phyloP scores from a whole-genome alignment of 2,888 invertebrate species.

The Trachelus troglodyta region DNA sequence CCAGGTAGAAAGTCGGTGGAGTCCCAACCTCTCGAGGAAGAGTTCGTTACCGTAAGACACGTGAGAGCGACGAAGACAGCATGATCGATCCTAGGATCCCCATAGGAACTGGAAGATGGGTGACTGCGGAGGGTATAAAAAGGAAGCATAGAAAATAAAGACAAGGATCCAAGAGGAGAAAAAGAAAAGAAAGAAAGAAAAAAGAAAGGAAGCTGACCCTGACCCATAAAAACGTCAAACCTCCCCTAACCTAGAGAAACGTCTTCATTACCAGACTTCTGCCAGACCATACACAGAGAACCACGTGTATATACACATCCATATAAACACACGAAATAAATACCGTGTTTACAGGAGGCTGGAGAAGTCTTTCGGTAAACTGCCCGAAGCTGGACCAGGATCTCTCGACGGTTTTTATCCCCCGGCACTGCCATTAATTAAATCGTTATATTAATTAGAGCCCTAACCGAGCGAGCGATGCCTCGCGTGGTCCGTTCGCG shows the following conservation, averaged over 20 bases:
- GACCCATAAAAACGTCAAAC: constrained; percentile 66
- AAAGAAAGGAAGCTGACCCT: constrained; percentile 51
- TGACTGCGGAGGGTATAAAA: constrained; percentile 16
- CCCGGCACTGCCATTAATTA: not conserved
- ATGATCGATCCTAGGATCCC: constrained; percentile 12
- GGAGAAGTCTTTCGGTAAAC: constrained; percentile 22
- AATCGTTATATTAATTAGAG: no score
- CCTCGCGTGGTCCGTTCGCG: no score
- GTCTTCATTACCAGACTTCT: constrained; percentile 60
- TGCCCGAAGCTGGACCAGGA: constrained; percentile 13
- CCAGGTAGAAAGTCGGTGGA: no score
- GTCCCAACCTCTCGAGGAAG: constrained; percentile 43
- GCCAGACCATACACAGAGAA: no score
- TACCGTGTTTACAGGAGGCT: constrained; percentile 17
- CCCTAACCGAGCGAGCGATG: no score
- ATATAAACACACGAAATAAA: not conserved
- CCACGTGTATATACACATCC: not conserved
- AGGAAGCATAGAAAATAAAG: constrained; percentile 10
- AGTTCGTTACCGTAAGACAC: constrained; percentile 19
- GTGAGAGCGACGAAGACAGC: constrained; percentile 15
- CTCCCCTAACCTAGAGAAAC: constrained; percentile 66
- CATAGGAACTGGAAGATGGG: constrained; percentile 15
- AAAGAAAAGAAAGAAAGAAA: constrained; percentile 29
- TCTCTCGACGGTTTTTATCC: constrained; percentile 13
- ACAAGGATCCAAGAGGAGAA: constrained; percentile 8